Conservation (phyloP, 2,113 vertebrate species). For the Turdus rufiventris region DNA sequence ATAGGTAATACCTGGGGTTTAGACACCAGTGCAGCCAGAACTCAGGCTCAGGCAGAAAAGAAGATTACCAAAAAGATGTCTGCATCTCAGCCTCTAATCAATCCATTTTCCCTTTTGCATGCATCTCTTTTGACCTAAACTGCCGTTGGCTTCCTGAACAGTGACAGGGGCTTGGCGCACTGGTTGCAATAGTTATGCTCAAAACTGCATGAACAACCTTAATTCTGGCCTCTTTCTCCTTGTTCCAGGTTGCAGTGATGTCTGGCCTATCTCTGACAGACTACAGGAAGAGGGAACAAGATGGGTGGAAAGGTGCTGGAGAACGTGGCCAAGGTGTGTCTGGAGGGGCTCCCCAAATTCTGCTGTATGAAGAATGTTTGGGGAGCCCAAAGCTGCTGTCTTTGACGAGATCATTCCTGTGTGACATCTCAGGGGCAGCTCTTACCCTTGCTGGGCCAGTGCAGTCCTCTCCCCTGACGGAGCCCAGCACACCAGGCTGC, state of each 20-base stretch:
- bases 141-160: neutral
- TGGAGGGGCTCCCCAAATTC: neutral
- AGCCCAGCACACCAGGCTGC: rapidly evolving
- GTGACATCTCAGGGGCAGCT: neutral
- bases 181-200: neutral
- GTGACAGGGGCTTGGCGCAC: too few species aligned
- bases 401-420: neutral
- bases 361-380: neutral
- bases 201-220: neutral
- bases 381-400: neutral
- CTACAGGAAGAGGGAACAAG: rapidly evolving
- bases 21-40: neutral
- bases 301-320: neutral
- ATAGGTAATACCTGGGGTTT: neutral
- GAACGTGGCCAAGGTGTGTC: rapidly evolving
- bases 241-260: neutral
- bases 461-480: neutral
- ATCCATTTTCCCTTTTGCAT: neutral
- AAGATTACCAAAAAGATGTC: neutral
- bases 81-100: neutral
- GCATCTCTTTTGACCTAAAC: neutral
- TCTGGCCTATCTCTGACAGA: neutral
- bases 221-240: neutral
- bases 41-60: neutral
- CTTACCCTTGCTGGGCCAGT: neutral